These are phyloP conservation scores for Eueremaeus valkanovi DNA, from an alignment of 2,888 invertebrate species.

Conservation along the genomic window DNA sequence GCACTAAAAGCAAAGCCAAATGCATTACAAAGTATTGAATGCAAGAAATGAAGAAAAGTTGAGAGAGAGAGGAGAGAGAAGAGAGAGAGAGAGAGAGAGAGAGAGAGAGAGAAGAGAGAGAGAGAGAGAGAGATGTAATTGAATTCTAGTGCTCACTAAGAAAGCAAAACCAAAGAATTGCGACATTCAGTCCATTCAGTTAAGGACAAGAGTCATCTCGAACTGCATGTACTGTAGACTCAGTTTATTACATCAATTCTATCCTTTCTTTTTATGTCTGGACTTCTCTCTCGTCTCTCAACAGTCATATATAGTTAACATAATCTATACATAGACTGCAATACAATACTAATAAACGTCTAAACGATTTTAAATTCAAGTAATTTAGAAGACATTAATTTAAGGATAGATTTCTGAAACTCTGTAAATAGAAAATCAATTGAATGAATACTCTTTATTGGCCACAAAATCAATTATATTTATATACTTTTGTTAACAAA, in stretches of 20 bases:
- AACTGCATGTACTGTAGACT: background rate
- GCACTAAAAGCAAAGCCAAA: background rate
- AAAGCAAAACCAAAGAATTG: background rate
- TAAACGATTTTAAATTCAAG: background rate
- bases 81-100: background rate
- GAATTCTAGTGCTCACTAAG: conserved; percentile 5
- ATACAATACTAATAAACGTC: too few species aligned
- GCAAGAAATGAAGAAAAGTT: background rate
- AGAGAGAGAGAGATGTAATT: background rate
- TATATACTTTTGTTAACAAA: too few species aligned
- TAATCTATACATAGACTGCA: background rate
- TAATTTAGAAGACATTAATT: background rate
- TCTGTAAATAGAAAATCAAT: too few species aligned
- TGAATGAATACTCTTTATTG: too few species aligned
- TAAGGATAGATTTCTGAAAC: too few species aligned
- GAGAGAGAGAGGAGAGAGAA: background rate
- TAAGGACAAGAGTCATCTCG: conserved; percentile 8
- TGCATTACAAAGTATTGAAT: background rate
- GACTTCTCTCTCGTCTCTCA: background rate
- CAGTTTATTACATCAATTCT: background rate
- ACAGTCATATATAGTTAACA: background rate
- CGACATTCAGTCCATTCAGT: background rate
- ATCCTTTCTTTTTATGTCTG: background rate
- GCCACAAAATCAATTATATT: too few species aligned
- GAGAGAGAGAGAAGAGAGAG: too few species aligned